Evolutionary conservation across 1,140 invertebrate species (phyloP), one percentile per base, ranked within the genome.

Genomic region (Venturia canescens): DNA sequence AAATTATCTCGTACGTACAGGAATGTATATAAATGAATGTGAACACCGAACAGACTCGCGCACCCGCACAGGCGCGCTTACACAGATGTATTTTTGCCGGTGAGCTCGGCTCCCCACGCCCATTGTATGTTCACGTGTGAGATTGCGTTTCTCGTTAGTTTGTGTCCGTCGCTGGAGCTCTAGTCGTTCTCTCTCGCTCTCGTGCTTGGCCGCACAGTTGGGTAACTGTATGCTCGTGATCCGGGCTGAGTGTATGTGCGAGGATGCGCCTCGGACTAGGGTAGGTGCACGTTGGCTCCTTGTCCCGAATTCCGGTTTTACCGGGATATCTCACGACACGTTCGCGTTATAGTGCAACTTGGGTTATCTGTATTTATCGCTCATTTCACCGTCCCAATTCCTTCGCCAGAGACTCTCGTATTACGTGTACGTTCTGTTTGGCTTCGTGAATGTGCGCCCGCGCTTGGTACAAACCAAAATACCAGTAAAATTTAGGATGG

Each of bases 281-380:
- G 3, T 66, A 13, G 13, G 53, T 57, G 18, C 48, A 21, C 29
- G 29, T 18, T 27, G 9, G 29, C 26, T 23, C 60, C 9, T 66
- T 23, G 60, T 66, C 21, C 60, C 13, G 60, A 26, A 27, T 66
- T 15, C 21, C 53, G 74, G 74, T 29, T 76, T 76, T 63, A 76
- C 50, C 74, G 74, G 74, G 74, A 76, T 76, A 76, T 76, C 74
- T 76, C 74, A 76, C 74, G 74, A 76, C 74, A 63, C 74, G 74
- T 76, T 76, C 29, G 34, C 74, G 48, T 34, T 76, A 63, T 34
- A 76, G 53, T 60, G 60, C 74, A 63, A 76, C 29, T 67, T 75
- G 80, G 84, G 84, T 85, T 87, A 85, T 83, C 83, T 87, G 77
- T 87, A 84, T 86, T 83, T 85, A 83, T 83, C 80, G 84, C 82